Evolutionary conservation across 2,888 invertebrate species (phyloP), one percentile per base, ranked within the genome.

Genomic region (Tenthredo amoena): DNA sequence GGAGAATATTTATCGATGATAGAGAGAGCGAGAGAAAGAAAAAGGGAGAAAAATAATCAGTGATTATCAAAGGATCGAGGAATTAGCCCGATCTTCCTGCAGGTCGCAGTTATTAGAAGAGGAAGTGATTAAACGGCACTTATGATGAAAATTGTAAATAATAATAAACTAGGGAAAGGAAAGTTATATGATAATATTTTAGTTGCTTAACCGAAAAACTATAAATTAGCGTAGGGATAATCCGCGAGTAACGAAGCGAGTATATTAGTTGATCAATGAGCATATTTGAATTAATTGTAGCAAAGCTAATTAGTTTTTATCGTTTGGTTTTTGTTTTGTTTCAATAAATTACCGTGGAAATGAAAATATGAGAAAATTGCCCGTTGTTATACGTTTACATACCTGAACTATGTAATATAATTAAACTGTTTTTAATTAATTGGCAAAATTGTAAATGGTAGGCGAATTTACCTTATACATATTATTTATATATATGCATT

Each of bases 341-440:
- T 18, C 26, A 4, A 65, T 15, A 21, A 31, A 31, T 68, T 31
- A 68, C 18, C 31, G 34, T 4, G 4, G 0, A 4, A 68, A 68
- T 68, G 4, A 68, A 26, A 68, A 26, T 31, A 47, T 26, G 9
- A 12, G 34, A 31, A 26, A 31, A 15, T 68, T 31, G 4, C 15
- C 5, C 5, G 68, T 65, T 65, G 12, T 12, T 4, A 15, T 47
- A 47, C 65, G 31, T 31, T 3, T 5, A 65, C 55, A n/a, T 55
- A 55, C 1, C 6, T n/a, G 15, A 47, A 47, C 47, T 15, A 47
- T 47, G 4, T 15, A 47, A 1, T 50, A 50, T 50, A 50, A 18
- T n/a, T 50, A 55, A 55, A 55, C 55, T 55, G 55, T 55, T 55
- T 55, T n/a, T 4, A 68, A 68, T 68, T 31, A 68, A 68, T 68